Evolutionary conservation across 1,140 invertebrate species (phyloP).

Genomic region (Zaprionus taronus): DNA sequence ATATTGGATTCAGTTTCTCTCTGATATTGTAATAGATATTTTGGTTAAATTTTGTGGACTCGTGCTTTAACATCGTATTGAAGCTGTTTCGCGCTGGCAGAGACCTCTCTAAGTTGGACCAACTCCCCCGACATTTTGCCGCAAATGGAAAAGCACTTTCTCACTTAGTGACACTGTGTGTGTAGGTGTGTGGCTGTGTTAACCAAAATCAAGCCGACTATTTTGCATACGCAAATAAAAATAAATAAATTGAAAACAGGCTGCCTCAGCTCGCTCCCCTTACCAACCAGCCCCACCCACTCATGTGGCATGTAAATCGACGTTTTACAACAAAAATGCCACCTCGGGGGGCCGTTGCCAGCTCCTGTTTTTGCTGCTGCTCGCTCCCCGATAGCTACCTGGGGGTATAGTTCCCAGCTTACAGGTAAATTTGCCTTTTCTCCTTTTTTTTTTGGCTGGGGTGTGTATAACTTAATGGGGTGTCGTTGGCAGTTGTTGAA

Average conservation of each 20-base stretch:
- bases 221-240: conserved; percentile 79
- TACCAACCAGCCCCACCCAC: not conserved
- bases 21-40: not conserved
- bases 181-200: conserved; percentile 23
- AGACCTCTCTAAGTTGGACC: not conserved
- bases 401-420: conserved; percentile 60
- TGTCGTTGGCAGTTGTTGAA: conserved; percentile 61
- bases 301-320: conserved; percentile 68
- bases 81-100: not conserved
- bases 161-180: conserved; percentile 18
- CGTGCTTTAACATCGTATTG: not conserved
- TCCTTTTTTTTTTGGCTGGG: conserved; percentile 4
- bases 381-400: conserved; percentile 11
- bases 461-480: not conserved
- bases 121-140: conserved; percentile 14
- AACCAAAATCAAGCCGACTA: conserved; percentile 74
- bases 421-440: conserved; percentile 68
- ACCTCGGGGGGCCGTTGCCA: conserved; percentile 55
- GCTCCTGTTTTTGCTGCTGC: not conserved
- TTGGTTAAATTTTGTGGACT: not conserved
- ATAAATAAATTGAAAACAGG: conserved; percentile 77
- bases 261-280: not conserved
- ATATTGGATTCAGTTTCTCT: not conserved
- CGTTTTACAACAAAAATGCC: conserved; percentile 75
- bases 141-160: conserved; percentile 53